Evolutionary conservation across 2,113 vertebrate species (phyloP), one percentile per base, ranked within the genome.

Genomic region (Panthera leo): DNA sequence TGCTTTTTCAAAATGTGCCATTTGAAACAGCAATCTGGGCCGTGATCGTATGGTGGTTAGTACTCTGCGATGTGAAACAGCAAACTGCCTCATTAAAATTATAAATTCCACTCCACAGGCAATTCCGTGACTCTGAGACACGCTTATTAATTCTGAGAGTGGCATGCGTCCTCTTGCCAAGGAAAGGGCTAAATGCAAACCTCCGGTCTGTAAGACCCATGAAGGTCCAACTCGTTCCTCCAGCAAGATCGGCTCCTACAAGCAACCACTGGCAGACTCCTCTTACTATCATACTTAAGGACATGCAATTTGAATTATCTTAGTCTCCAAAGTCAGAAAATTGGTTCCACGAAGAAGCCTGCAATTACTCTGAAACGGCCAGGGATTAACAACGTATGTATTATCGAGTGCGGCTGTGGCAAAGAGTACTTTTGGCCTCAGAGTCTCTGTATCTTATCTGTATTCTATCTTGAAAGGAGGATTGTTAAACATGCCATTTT

Each of bases 301-400:
- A 92, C 91, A 95, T 95, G 75, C 91, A 94, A 84, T 95, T 96
- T 93, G 85, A 98, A 91, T 97, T 95, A 97, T 95, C 89, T 89
- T 91, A 76, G 91, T 90, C 91, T 96, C 73, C 89, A 31, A 96
- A 95, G 95, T 96, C 92, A 98, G 42, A 97, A 97, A 95, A 86
- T 58, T 86, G 93, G 48, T 70, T 36, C 58, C 75, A 63, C 34
- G 94, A 75, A 96, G 93, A 97, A 85, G 75, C 91, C 93, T 96
- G 78, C 80, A 94, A 91, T 95, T 88, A 85, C 94, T 75, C n/a
- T 83, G 91, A 91, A 96, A 80, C 15, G 71, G 48, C 45, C 70
- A 94, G 82, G 31, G 51, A 95, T 67, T 89, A 91, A 87, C 95
- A 95, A 95, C 31, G 68, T 55, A 58, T 9, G n/a, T 79, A n/a